Evolutionary conservation across 2,888 invertebrate genomes (phyloP).

Genomic region (Xestia ashworthii): DNA sequence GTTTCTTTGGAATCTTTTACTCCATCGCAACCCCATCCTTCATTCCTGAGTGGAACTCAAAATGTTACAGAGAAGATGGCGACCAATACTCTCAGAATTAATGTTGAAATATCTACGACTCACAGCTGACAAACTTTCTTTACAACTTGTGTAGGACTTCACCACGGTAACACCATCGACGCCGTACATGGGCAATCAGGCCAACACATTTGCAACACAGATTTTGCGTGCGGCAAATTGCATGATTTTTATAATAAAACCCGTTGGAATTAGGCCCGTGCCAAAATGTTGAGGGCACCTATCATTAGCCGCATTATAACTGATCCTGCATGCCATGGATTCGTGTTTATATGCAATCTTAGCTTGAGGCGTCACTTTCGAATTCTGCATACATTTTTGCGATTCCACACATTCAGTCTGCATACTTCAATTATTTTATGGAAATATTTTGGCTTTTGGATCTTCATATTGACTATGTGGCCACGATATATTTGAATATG

Average conservation of each 20-base stretch:
- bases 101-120: constrained; percentile 31
- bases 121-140: constrained; percentile 58
- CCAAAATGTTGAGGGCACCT: constrained; percentile 69
- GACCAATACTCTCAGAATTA: background rate
- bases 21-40: background rate
- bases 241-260: constrained; percentile 66
- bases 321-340: constrained; percentile 60
- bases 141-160: constrained; percentile 57
- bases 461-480: background rate
- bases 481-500: background rate
- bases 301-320: constrained; percentile 70
- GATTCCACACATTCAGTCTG: constrained; percentile 37
- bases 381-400: constrained; percentile 51
- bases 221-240: constrained; percentile 77
- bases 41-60: background rate
- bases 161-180: constrained; percentile 62
- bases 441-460: background rate
- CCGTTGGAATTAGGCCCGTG: constrained; percentile 71
- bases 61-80: background rate
- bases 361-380: constrained; percentile 51
- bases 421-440: constrained; percentile 4
- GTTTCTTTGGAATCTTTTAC: background rate
- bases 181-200: constrained; percentile 65
- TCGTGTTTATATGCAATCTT: constrained; percentile 34
- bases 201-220: constrained; percentile 59